Evolutionary conservation across 2,797 vertebrate genomes (phyloP).

Genomic region (Darevskia mixta): DNA sequence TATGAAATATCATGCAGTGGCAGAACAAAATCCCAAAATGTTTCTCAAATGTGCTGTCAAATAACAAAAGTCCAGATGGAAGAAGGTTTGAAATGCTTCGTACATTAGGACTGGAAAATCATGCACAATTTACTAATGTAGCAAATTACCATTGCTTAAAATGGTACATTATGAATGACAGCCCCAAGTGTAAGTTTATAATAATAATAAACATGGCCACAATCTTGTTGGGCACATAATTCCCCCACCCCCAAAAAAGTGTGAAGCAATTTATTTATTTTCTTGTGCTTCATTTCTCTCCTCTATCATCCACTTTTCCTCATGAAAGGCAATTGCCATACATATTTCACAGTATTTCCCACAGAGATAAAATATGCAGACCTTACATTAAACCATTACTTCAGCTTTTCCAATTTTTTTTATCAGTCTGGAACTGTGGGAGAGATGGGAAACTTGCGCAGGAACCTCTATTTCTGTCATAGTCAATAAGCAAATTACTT

Average conservation of each 20-base stretch:
- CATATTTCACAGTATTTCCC: conserved; percentile 54
- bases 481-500: conserved; percentile 54
- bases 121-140: conserved; percentile 64
- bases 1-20: conserved; percentile 42
- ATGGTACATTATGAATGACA: conserved; percentile 52
- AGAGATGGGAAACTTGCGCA: conserved; percentile 22
- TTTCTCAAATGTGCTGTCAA: conserved; percentile 55
- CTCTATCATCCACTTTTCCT: conserved; percentile 12
- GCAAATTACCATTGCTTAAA: conserved; percentile 57
- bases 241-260: conserved; percentile 46
- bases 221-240: conserved; percentile 33
- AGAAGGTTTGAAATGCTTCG: conserved; percentile 54
- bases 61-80: conserved; percentile 67
- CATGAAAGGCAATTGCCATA: conserved; percentile 37
- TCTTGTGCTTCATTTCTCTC: conserved; percentile 27
- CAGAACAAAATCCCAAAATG: conserved; percentile 51
- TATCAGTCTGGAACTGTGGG: conserved; percentile 46
- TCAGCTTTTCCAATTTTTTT: conserved; percentile 49
- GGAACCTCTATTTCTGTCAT: conserved; percentile 31
- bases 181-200: conserved; percentile 35
- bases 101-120: conserved; percentile 60
- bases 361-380: conserved; percentile 9
- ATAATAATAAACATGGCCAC: conserved; percentile 33
- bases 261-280: conserved; percentile 37
- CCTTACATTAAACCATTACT: conserved; percentile 18